Evolutionary conservation across 2,797 vertebrate species (phyloP).

Genomic region (Nasua narica): DNA sequence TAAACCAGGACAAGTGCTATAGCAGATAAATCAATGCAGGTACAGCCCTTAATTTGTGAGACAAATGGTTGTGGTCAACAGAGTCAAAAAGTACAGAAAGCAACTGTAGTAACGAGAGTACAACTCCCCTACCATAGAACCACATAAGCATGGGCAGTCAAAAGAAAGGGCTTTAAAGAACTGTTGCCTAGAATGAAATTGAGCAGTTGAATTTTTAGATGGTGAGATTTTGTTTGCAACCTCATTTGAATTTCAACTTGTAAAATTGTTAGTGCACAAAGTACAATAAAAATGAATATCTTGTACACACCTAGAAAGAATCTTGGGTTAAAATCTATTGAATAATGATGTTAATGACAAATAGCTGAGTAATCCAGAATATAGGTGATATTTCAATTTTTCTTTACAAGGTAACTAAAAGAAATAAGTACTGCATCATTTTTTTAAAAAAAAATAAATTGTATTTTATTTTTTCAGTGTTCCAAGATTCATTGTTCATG

Average conservation of each 20-base stretch:
- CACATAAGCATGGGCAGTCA: background rate
- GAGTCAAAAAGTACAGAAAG: conserved; percentile 33
- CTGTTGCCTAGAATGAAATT: background rate
- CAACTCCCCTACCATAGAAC: background rate
- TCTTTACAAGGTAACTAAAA: background rate
- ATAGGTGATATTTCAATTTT: background rate
- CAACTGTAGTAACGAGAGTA: background rate
- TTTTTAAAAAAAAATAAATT: background rate
- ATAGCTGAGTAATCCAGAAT: background rate
- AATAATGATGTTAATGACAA: background rate
- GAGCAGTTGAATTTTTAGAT: background rate
- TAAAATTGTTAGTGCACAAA: background rate
- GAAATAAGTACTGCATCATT: background rate
- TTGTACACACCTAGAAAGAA: background rate
- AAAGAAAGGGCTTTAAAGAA: background rate
- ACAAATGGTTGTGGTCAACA: conserved; percentile 54
- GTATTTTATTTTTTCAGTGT: too few species aligned
- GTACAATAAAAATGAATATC: background rate
- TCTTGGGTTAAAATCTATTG: background rate
- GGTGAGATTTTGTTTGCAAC: background rate
- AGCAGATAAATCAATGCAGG: conserved; percentile 56
- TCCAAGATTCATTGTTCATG: too few species aligned
- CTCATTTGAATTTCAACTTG: background rate
- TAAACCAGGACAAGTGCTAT: conserved; percentile 36
- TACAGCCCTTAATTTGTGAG: conserved; percentile 45